Base-by-base conservation (phyloP, 2,113 vertebrate species). In the Oxygymnocypris stewartii region DNA sequence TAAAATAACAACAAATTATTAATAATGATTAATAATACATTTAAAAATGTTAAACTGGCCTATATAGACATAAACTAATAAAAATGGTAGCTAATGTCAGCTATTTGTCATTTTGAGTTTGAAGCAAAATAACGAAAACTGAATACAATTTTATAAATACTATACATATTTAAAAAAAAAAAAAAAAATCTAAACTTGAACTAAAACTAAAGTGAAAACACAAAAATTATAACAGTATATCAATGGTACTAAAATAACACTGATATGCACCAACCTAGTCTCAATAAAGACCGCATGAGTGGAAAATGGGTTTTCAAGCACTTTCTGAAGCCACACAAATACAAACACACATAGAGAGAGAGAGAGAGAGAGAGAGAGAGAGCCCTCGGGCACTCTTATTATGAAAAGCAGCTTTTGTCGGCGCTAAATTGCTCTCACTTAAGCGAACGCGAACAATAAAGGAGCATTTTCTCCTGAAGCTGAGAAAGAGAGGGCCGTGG, bases 361-460 rank as follows among this genome's bases (percentile, higher is more conserved):
- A 37, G 37, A 37, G 37, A 37, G 37, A 37, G 37, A 37, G 37
- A 37, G 49, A 16, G 37, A 37, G 37, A 37, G 37, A 37, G 37
- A 37, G 37, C 63, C 71, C 75, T 95, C 93, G 94, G 95, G 95
- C 95, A 95, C 94, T 95, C 94, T 95, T 93, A 93, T 94, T 95
- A 95, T 95, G 94, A 94, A 96, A 92, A 91, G 94, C 91, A 90
- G 91, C 95, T 95, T 96, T 97, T 96, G 96, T 96, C 95, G 94
- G 93, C 93, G 94, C 95, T 96, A 96, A 96, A 96, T 97, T 97
- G 96, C 95, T 95, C 95, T 95, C 95, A 94, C 96, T 97, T 96
- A 95, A 95, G 96, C 95, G 96, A 96, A 96, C 94, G 95, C 89
- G 91, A 89, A 92, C 91, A 91, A 94, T 95, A 94, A 95, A 95